Evolutionary conservation across 2,113 vertebrate genomes (phyloP).

Genomic region (Callorhinus ursinus): DNA sequence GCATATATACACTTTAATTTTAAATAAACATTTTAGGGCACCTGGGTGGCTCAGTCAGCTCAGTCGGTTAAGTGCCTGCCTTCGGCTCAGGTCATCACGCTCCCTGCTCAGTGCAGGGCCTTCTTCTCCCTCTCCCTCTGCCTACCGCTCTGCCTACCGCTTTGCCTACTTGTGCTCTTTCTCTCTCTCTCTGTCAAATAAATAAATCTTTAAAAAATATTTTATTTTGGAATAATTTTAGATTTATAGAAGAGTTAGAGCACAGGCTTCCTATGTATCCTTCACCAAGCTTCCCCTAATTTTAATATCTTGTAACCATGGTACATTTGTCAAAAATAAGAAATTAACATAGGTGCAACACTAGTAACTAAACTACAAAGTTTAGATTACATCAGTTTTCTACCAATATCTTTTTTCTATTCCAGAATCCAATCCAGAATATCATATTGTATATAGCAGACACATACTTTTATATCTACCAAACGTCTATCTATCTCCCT

Average conservation of each 20-base stretch:
- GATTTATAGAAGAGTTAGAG: background rate
- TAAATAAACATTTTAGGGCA: background rate
- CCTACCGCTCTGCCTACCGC: too few species aligned
- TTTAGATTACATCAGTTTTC: background rate
- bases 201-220: too few species aligned
- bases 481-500: background rate
- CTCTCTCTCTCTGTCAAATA: too few species aligned
- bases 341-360: background rate
- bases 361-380: background rate
- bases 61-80: too few species aligned
- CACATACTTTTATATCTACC: background rate
- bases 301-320: background rate
- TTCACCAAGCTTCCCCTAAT: background rate
- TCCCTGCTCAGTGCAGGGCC: too few species aligned
- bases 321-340: background rate
- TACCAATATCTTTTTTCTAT: background rate
- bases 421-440: background rate
- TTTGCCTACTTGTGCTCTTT: too few species aligned
- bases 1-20: background rate
- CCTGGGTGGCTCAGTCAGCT: too few species aligned
- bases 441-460: background rate
- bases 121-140: too few species aligned
- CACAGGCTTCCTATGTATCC: background rate
- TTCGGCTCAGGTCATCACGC: too few species aligned
- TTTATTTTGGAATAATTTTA: slow-evolving; percentile 20